Base-by-base conservation (phyloP, 2,113 vertebrate species). In the Monarcha castaneiventris region DNA sequence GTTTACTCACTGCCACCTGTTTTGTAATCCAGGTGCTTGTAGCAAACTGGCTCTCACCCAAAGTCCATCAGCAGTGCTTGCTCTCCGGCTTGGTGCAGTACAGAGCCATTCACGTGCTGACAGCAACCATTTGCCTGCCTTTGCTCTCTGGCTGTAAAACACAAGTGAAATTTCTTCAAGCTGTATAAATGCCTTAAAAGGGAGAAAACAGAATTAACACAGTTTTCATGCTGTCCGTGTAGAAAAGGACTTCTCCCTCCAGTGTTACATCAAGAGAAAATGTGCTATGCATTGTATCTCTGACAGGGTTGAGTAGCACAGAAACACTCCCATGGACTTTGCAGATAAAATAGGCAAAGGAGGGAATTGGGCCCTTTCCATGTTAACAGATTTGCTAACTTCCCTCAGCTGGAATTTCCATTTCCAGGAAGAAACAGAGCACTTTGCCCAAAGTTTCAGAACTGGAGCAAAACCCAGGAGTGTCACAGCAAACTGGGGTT, bases 141-240 rank as follows among this genome's bases (percentile, higher is more conserved):
- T 13, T 73, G 48, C 66, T 78, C 26, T 30, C 44, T 33, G 32
- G 9, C 23, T 71, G 63, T 68, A 83, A 89, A 95, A 48, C 11
- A 74, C 48, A 84, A 64, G 43, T 0, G 0, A 51, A 41, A 49
- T 49, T 66, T 82, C 33, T 84, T 87, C 58, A 55, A 63, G 41
- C 61, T 78, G 10, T 55, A 22, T 35, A 87, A 87, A 74, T 35
- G 43, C 76, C 75, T 88, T 90, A 63, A 94, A 92, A 88, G 30
- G 37, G 46, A 93, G 51, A 79, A 87, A 88, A 30, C n/a, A 76
- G 71, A 64, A 77, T 83, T 58, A 73, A n/a, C 32, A 55, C 19
- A 27, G 13, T 84, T 85, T 76, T 79, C 63, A 23, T 3, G 4
- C 21, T 35, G 66, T 51, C 43, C 0, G 0, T 48, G 33, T 63